Conservation (phyloP, 1,140 invertebrate species). For the Brachionus asplanchnoidis region DNA sequence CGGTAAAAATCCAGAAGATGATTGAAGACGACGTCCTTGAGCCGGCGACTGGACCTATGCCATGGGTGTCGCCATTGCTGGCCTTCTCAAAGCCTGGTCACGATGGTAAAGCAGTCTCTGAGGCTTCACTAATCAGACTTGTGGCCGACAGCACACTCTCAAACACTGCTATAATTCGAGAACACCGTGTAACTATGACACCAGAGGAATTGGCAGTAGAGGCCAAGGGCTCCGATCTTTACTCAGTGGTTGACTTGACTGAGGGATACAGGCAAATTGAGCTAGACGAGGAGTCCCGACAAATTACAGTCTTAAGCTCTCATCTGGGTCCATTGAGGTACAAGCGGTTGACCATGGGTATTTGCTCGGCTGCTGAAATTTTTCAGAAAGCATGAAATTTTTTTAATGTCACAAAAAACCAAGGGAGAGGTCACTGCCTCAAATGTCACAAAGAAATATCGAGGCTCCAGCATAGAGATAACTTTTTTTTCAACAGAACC, state of each 20-base stretch:
- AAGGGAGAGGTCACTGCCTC: no score
- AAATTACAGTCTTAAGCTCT: constrained; percentile 45
- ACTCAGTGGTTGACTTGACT: no score
- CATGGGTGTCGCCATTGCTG: constrained; percentile 30
- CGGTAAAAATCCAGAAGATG: background rate
- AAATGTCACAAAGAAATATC: no score
- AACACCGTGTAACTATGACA: constrained; percentile 21
- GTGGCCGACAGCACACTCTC: constrained; percentile 19
- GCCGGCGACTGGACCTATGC: constrained; percentile 12
- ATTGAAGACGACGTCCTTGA: constrained; percentile 14
- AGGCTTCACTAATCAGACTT: constrained; percentile 9
- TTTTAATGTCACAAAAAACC: no score
- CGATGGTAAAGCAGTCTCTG: background rate
- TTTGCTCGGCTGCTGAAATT: constrained; percentile 45
- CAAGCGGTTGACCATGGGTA: constrained; percentile 45
- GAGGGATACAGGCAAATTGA: no score
- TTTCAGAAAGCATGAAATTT: constrained; percentile 44
- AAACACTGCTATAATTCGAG: constrained; percentile 33
- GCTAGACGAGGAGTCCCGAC: no score
- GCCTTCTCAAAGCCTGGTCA: constrained; percentile 16
- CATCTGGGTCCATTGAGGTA: constrained; percentile 45
- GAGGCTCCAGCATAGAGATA: no score
- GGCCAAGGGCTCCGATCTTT: constrained; percentile 48
- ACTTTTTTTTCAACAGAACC: no score
- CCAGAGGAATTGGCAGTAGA: constrained; percentile 42